Evolutionary conservation across 2,797 vertebrate genomes (phyloP), one percentile per base, ranked within the genome.

Genomic region (Gadopsis bispinosus): DNA sequence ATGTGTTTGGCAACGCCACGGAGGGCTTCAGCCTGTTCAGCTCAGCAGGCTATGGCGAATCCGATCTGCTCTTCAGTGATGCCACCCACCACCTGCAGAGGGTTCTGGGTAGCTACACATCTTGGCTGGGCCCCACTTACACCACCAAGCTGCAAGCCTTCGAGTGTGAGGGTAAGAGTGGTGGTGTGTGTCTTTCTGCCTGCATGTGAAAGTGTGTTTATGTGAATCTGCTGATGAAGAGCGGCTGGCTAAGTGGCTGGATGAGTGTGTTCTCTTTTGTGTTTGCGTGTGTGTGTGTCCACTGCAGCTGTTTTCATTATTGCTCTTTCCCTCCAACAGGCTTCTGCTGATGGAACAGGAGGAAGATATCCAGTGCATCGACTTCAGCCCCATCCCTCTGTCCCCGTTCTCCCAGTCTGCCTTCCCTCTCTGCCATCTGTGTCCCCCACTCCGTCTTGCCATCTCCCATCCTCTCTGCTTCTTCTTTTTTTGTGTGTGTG

Each of bases 71-170:
- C 84, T 96, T 96, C 88, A 93, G 83, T 0, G 95, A 96, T 71
- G 89, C 92, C 80, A 95, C 95, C 87, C 90, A 90, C 92, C 94
- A 93, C 87, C 91, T 96, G 87, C 91, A 95, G 83, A 94, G 94
- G 89, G 93, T 96, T 83, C 77, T 95, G 90, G 94, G 94, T 59
- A 91, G 93, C 83, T 96, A 94, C 92, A 88, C 91, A 62, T 95
- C 95, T 63, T 96, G 95, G 95, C 89, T 96, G 87, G 95, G 95
- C 53, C 91, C 90, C 81, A 91, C 88, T 82, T 96, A 96, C 84
- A 95, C 92, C 87, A 93, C 92, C 47, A 69, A 87, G 75, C 93
- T 95, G 89, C 94, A 93, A 73, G 95, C 95, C 69, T 96, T 96
- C 48, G 95, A 96, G 87, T 96, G 95, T 73, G 94, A 96, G 92